These are phyloP conservation scores for Hippoglossus stenolepis DNA, from an alignment of 2,113 vertebrate species.

Conservation along the genomic window DNA sequence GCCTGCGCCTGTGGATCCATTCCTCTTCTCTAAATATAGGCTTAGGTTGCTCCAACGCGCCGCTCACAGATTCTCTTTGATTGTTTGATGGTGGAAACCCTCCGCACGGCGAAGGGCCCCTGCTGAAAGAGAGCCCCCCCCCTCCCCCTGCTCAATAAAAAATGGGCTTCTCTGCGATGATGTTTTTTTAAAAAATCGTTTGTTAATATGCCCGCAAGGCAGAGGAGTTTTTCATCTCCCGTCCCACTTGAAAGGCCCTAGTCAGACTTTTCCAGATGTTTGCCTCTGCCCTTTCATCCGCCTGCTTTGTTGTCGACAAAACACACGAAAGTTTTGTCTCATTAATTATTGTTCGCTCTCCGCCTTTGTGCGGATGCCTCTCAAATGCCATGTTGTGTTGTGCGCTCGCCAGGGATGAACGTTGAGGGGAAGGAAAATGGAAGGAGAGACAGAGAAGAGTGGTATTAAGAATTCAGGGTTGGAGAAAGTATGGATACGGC, in stretches of 20 bases:
- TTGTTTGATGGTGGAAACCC: slow-evolving; percentile 66
- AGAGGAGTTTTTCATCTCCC: slow-evolving; percentile 46
- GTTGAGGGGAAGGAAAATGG: not conserved
- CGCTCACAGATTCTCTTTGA: slow-evolving; percentile 74
- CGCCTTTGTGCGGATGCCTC: slow-evolving; percentile 40
- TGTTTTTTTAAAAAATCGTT: slow-evolving; percentile 63
- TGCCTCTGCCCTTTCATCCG: slow-evolving; percentile 54
- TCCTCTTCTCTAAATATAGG: slow-evolving; percentile 71
- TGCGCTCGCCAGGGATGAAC: slow-evolving; percentile 3
- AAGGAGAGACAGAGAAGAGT: not conserved
- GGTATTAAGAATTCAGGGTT: not conserved
- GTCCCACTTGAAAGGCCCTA: slow-evolving; percentile 70
- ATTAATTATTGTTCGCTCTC: slow-evolving; percentile 67
- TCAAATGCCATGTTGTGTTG: slow-evolving; percentile 48
- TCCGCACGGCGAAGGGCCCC: slow-evolving; percentile 28
- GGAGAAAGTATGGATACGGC: not conserved
- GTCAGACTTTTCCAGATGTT: slow-evolving; percentile 77
- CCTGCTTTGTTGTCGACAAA: slow-evolving; percentile 64
- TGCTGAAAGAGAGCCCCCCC: slow-evolving; percentile 23
- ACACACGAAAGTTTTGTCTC: slow-evolving; percentile 64
- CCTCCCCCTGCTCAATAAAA: slow-evolving; percentile 26
- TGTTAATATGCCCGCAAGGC: slow-evolving; percentile 71
- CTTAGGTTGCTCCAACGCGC: slow-evolving; percentile 56
- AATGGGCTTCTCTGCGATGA: slow-evolving; percentile 6
- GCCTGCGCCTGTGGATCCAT: slow-evolving; percentile 63